These are phyloP conservation scores for Elysia chlorotica DNA, from an alignment of 1,140 invertebrate genomes.

Conservation along the genomic window DNA sequence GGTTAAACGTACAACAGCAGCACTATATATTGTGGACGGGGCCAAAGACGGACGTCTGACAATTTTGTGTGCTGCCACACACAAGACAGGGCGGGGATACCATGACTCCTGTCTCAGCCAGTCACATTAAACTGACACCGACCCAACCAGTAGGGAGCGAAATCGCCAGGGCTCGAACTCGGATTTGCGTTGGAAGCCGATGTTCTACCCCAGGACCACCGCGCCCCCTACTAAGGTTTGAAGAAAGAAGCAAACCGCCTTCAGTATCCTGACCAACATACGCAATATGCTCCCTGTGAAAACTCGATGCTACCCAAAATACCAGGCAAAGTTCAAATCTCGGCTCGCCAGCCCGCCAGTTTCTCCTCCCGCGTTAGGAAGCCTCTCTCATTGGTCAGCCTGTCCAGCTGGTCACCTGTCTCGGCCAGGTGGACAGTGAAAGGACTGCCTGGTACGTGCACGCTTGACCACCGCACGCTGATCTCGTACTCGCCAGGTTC, in stretches of 20 bases:
- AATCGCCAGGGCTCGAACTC: too few relatives aligned
- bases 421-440: constrained; percentile 99
- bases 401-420: constrained; percentile 87
- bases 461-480: constrained; percentile 97
- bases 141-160: too few relatives aligned
- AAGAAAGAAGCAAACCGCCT: not conserved
- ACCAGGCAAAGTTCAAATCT: constrained; percentile 10
- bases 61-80: too few relatives aligned
- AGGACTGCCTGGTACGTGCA: constrained; percentile 88
- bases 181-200: too few relatives aligned
- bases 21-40: too few relatives aligned
- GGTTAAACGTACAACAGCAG: too few relatives aligned
- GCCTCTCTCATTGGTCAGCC: constrained; percentile 13
- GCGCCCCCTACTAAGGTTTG: not conserved
- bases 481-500: constrained; percentile 98
- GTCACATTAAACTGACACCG: too few relatives aligned
- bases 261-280: not conserved
- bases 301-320: not conserved
- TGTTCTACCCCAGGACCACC: too few relatives aligned
- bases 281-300: not conserved
- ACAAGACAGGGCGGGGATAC: too few relatives aligned
- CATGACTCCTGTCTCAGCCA: too few relatives aligned
- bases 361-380: not conserved
- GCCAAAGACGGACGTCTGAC: too few relatives aligned
- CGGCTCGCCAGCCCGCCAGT: constrained; percentile 18